phyloP scores from a whole-genome alignment of 1,140 invertebrate genomes.

The Drosophila eugracilis region DNA sequence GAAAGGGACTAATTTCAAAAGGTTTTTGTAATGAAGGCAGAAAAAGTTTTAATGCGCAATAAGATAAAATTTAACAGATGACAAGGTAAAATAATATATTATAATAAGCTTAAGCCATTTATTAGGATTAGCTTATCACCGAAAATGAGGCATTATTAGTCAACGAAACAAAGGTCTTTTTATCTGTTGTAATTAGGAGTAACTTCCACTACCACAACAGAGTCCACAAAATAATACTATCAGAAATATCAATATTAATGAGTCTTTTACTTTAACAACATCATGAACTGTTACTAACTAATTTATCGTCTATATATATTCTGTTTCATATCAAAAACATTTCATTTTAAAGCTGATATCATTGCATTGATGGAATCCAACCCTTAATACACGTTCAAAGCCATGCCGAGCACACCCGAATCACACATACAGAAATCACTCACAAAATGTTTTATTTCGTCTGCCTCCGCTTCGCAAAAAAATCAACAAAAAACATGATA shows the following conservation, averaged over 20 bases:
- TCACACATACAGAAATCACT: constrained; percentile 63
- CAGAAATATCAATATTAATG: too few relatives aligned
- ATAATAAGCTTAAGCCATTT: not conserved
- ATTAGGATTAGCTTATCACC: too few relatives aligned
- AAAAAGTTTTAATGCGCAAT: constrained; percentile 7
- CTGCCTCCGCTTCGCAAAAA: constrained; percentile 17
- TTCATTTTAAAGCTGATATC: constrained; percentile 20
- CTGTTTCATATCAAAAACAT: too few relatives aligned
- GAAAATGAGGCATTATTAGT: too few relatives aligned
- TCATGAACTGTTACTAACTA: constrained; percentile 2
- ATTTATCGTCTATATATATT: too few relatives aligned
- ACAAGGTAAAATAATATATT: not conserved
- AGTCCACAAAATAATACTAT: not conserved
- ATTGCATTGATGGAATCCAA: constrained; percentile 24
- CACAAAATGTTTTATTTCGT: constrained; percentile 52
- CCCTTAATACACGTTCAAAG: constrained; percentile 22
- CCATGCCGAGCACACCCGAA: constrained; percentile 12
- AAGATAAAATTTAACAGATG: constrained; percentile 18
- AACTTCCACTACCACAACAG: too few relatives aligned
- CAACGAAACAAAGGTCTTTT: too few relatives aligned
- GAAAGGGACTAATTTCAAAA: constrained; percentile 23
- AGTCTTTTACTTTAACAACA: not conserved
- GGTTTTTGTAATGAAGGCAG: constrained; percentile 9
- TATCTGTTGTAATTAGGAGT: too few relatives aligned
- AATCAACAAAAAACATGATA: constrained; percentile 14